Percentiles rank a stretch among this genome's conserved stretches.
Evolutionary conservation across 2,113 vertebrate genomes (phyloP).

Genomic region (Pollimyrus isidori): DNA sequence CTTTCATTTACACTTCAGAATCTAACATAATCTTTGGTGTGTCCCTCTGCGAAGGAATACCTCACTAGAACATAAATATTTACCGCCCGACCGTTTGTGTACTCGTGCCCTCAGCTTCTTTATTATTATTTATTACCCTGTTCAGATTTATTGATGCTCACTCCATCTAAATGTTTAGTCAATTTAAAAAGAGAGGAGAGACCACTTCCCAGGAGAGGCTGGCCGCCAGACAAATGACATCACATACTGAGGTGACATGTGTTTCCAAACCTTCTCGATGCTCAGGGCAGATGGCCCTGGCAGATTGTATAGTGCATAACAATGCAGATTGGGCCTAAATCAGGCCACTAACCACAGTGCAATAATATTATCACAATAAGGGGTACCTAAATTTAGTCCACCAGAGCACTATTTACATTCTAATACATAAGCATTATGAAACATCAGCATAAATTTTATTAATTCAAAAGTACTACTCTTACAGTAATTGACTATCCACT

Average conservation of each 20-base stretch:
- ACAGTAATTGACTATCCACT: background rate
- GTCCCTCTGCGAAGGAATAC: background rate
- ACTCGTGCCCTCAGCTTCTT: background rate
- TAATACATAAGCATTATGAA: background rate
- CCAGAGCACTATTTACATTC: background rate
- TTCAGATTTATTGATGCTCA: background rate
- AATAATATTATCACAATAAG: background rate
- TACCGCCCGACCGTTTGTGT: background rate
- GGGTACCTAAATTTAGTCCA: background rate
- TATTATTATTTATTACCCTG: background rate
- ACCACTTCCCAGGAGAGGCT: background rate
- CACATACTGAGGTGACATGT: slow-evolving; percentile 14
- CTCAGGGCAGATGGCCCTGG: slow-evolving; percentile 16
- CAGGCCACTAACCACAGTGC: slow-evolving; percentile 1
- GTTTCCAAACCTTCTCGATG: background rate
- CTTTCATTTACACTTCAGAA: background rate
- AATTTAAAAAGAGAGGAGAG: slow-evolving; percentile 2
- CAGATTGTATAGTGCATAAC: slow-evolving; percentile 13
- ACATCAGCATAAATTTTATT: background rate
- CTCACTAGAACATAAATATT: background rate
- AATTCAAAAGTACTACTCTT: background rate
- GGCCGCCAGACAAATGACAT: slow-evolving; percentile 18
- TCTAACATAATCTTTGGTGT: background rate
- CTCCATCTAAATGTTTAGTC: background rate
- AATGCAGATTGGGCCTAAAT: background rate